Evolutionary conservation across 2,113 vertebrate genomes (phyloP), one percentile per base, ranked within the genome.

Genomic region (Mus pahari): DNA sequence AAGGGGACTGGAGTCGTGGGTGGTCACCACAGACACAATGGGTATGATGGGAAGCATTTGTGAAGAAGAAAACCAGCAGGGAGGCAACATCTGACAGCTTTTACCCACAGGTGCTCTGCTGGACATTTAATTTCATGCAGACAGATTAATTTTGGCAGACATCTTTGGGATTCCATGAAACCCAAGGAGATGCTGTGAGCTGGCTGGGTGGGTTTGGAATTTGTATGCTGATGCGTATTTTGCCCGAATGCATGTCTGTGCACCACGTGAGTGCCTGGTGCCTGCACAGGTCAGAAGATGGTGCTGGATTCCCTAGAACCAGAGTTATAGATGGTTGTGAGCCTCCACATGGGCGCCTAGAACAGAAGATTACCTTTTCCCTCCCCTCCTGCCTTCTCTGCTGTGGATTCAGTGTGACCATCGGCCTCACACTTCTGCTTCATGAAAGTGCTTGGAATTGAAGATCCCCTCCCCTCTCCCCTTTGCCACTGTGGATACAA

Each of bases 111-210:
- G 70, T 58, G 60, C 48, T 88, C 66, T 73, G 45, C 20, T 78
- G 36, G 81, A 79, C 42, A 55, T 42, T 86, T 50, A 78, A 55
- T 77, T 22, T 42, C 62, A 81, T 48, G 33, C 48, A 68, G 8
- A 83, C 71, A 48, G 66, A 70, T 81, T 28, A 86, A 86, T 50
- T 91, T 73, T 94, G 55, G 91, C 3, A 7, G 66, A 20, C 10
- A 92, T 75, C 82, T 83, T 20, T 33, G 48, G 62, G 17, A 60
- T 94, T 88, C 78, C 66, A 14, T 55, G 93, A 93, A 93, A 70
- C 28, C 36, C 26, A 58, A 81, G 71, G 36, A 83, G 60, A 83
- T 87, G 33, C 70, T 33, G 10, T 42, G 58, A 81, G n/a, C 26
- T 64, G 55, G n/a, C 66, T 24, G 74, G 42, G 60, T 50, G 74